A percentile compares a stretch with the other conserved stretches of the same genome.
These are phyloP conservation scores for Patiria miniata DNA, from an alignment of 35 echinoderm and acorn worm genomes.

Conservation along the genomic window DNA sequence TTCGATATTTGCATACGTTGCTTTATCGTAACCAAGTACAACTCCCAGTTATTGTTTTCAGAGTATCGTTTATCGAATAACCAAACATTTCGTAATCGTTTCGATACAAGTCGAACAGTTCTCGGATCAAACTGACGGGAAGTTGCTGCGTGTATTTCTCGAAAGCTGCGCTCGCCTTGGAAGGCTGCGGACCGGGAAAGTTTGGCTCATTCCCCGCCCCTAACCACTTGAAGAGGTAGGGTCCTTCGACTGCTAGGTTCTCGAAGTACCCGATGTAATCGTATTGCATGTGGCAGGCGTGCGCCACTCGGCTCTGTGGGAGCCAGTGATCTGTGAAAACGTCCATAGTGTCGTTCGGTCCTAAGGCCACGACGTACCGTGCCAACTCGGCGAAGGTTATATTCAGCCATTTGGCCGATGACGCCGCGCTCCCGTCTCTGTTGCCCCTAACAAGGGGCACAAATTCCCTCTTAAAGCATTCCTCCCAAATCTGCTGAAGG, in stretches of 20 bases:
- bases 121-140: too few relatives aligned
- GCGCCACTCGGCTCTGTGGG: slow-evolving; percentile 42
- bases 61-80: slow-evolving; percentile 7
- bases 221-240: slow-evolving; percentile 48
- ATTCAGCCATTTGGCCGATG: slow-evolving; percentile 18
- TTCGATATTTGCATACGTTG: too few relatives aligned
- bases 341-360: slow-evolving; percentile 1
- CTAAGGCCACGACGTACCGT: slow-evolving; percentile 36
- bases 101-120: too few relatives aligned
- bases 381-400: slow-evolving; percentile 59
- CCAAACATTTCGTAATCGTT: slow-evolving; percentile 19
- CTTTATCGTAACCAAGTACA: too few relatives aligned
- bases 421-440: neutral
- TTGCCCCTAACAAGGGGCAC: slow-evolving; percentile 37
- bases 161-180: too few relatives aligned
- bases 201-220: neutral
- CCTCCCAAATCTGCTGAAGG: slow-evolving; percentile 59
- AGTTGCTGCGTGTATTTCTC: too few relatives aligned
- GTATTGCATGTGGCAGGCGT: slow-evolving; percentile 58
- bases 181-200: slow-evolving; percentile 55
- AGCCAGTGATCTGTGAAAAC: slow-evolving; percentile 71
- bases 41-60: too few relatives aligned
- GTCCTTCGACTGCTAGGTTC: slow-evolving; percentile 51
- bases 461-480: slow-evolving; percentile 23
- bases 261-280: slow-evolving; percentile 72